phyloP scores from a whole-genome alignment of 1,140 invertebrate genomes.

The Temnothorax nylanderi region DNA sequence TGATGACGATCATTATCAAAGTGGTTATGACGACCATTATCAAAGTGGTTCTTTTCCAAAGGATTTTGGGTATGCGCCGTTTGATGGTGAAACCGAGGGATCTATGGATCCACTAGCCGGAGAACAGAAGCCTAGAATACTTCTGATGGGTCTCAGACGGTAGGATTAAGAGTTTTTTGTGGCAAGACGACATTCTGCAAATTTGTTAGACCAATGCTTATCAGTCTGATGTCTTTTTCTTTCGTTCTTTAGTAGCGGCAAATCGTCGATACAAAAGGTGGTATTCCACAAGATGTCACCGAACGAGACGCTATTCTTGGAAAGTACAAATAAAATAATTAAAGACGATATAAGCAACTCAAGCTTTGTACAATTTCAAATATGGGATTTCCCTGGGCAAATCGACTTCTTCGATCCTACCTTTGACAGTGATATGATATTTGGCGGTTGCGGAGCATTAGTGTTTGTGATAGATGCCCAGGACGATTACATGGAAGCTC shows the following conservation, averaged over 20 bases:
- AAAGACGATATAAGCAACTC: conserved; percentile 99
- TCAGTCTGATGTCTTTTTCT: conserved; percentile 66
- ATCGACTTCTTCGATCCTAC: conserved; percentile 98
- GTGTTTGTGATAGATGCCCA: conserved; percentile 99
- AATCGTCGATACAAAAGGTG: conserved; percentile 99
- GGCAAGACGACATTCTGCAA: background rate
- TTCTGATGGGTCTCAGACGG: conserved; percentile 98
- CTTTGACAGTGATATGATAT: conserved; percentile 98
- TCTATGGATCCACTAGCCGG: conserved; percentile 87
- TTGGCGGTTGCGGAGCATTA: conserved; percentile 97
- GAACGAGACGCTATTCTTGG: conserved; percentile 99
- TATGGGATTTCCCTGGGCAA: conserved; percentile 99
- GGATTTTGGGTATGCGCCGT: conserved; percentile 96
- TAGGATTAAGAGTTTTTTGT: conserved; percentile 77
- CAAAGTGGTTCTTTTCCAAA: conserved; percentile 93
- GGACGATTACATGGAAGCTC: conserved; percentile 98
- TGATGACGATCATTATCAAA: conserved; percentile 84
- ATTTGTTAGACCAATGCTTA: background rate
- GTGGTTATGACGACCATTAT: conserved; percentile 88
- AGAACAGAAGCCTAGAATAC: conserved; percentile 95
- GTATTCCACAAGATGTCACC: conserved; percentile 99
- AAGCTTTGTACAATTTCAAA: conserved; percentile 99
- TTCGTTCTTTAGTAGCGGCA: conserved; percentile 93
- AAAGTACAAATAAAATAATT: conserved; percentile 99
- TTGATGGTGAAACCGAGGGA: conserved; percentile 91